Evolutionary conservation across 2,797 vertebrate species (phyloP), one percentile per base, ranked within the genome.

Genomic region (Leptodactylus fallax): DNA sequence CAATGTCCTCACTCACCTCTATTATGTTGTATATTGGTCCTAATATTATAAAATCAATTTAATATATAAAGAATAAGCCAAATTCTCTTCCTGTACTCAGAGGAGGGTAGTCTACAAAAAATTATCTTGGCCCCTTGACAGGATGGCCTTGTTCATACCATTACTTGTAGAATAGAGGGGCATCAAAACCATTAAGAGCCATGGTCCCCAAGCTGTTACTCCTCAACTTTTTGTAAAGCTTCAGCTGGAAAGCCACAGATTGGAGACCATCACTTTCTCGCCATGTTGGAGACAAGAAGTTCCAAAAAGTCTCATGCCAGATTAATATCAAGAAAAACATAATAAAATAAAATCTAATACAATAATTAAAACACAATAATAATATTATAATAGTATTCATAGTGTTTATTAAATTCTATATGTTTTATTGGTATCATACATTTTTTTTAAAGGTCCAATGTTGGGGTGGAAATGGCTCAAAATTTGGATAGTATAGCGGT

Each of bases 381-480:
- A 36, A 36, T 36, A 36, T 36, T 2, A 36, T 36, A 36, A 36
- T 36, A 36, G 36, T 36, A 4, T 36, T 4, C 36, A 36, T 36
- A 36, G 36, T 36, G 36, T 36, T 36, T 36, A 36, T 36, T 36
- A 4, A 36, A 36, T 36, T 36, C 36, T 36, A 36, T 36, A 36
- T 36, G 36, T 36, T 4, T 36, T 2, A 36, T 36, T 36, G 36
- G 36, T 36, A 36, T 36, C 36, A 1, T 36, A 36, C 36, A 36
- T 1, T 45, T 63, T 81, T 63, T 27, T 81, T 65, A 3, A 65
- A 81, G 79, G 16, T 81, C 79, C 4, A 81, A 81, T 51, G 21
- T 65, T 63, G 79, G 36, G 14, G 58, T 81, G 79, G 60, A 81
- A 23, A 63, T 81, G 19, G 79, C 79, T 36, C 4, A 8, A 23